Base-by-base conservation (phyloP, 2,888 invertebrate species). In the Alcis repandata region DNA sequence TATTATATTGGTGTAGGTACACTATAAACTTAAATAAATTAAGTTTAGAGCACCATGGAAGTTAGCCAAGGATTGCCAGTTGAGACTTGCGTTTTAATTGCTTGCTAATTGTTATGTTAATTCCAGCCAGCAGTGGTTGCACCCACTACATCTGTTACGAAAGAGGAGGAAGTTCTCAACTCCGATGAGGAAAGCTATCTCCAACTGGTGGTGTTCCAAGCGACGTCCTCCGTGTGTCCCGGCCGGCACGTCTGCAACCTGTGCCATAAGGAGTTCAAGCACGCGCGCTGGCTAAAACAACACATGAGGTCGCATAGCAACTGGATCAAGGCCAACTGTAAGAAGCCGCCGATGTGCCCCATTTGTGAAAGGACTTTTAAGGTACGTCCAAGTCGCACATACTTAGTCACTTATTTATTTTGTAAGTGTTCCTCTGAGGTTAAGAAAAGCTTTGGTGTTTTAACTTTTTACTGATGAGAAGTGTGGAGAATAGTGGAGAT, bases 311-410 rank as follows among this genome's bases (percentile, higher is more conserved):
- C 94, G 0, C 95, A 95, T 71, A 89, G 94, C 13, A 95, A 95
- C 83, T 95, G 95, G 95, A 95, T 95, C 72, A 94, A 93, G 74
- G 95, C 95, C 0, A 95, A 95, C 70, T 95, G 95, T 81, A 95
- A 95, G 86, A 95, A 95, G 76, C 95, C 95, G 20, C 95, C 95
- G 1, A 94, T 94, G 85, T 95, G 95, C 76, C 89, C 91, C 15
- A 94, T 95, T 48, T 95, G 95, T 68, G 89, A 94, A 40, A 91
- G 95, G 80, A 94, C 94, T 67, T 95, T 95, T 73, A 95, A 95
- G 88, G 92, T 90, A 40, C 67, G 76, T 17, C 13, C n/a, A n/a
- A n/a, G n/a, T n/a, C n/a, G n/a, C n/a, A n/a, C n/a, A n/a, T n/a
- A n/a, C n/a, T n/a, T n/a, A n/a, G n/a, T n/a, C n/a, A n/a, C n/a